A percentile compares a stretch with the other conserved stretches of the same genome.
Conservation (phyloP, 2,797 vertebrate genomes). For the Pseudochaenichthys georgianus region DNA sequence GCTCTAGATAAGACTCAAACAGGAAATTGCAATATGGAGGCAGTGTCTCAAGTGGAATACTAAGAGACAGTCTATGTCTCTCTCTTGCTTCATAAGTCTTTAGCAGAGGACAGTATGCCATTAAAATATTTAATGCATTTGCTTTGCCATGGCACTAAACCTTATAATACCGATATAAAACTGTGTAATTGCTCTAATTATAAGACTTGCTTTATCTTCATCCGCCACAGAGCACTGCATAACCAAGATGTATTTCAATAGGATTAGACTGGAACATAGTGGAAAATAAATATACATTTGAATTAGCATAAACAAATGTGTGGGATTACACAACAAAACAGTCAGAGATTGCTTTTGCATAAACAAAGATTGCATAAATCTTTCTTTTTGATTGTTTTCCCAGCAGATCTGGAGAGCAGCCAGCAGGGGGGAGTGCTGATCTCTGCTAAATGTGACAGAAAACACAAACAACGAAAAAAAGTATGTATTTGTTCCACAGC, state of each 20-base stretch:
- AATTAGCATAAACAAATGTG: neutral
- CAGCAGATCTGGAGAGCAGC: slow-evolving; percentile 50
- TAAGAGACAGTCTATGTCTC: slow-evolving; percentile 50
- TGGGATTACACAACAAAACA: neutral
- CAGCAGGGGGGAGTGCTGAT: slow-evolving; percentile 83
- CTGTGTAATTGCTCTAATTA: slow-evolving; percentile 57
- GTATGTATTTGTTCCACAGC: slow-evolving; percentile 19
- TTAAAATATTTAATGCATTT: slow-evolving; percentile 42
- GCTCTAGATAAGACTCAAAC: slow-evolving; percentile 74
- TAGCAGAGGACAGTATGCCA: slow-evolving; percentile 29
- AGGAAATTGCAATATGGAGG: slow-evolving; percentile 78
- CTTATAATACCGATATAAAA: slow-evolving; percentile 48
- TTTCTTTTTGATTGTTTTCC: neutral
- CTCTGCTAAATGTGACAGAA: slow-evolving; percentile 69
- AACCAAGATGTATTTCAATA: slow-evolving; percentile 10
- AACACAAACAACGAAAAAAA: slow-evolving; percentile 6
- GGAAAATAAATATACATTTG: neutral
- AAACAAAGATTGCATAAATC: neutral
- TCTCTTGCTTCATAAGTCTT: slow-evolving; percentile 29
- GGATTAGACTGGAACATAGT: neutral
- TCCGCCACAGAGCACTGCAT: neutral
- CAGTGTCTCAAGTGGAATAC: slow-evolving; percentile 74
- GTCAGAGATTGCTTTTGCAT: neutral
- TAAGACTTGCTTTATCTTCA: slow-evolving; percentile 11
- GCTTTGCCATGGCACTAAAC: slow-evolving; percentile 37